Base-by-base conservation (phyloP, 2,797 vertebrate genomes). In the Gymnopithys bicolor region DNA sequence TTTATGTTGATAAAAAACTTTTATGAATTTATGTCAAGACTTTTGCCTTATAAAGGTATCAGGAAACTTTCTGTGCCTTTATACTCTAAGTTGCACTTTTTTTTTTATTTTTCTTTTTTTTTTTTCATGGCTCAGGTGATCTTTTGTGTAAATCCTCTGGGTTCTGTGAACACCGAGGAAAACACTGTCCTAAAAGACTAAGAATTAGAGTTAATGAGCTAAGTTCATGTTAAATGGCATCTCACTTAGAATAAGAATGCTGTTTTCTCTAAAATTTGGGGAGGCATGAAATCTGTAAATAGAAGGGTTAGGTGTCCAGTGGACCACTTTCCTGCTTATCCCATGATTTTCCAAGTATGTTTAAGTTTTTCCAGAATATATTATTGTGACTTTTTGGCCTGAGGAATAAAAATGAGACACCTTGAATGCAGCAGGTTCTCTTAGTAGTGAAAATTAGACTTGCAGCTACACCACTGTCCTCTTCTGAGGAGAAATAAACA, bases 21-120 rank as follows among this genome's bases (percentile, higher is more conserved):
- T 32, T 56, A 48, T 5, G 49, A 91, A 35, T 41, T 5, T 11
- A 5, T 56, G 4, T 73, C 58, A 21, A 80, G 35, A 60, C 30
- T 41, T 85, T 82, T 87, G 43, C 33, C n/a, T 58, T 77, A 37
- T 39, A 66, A 53, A 53, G 32, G 68, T 79, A 27, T 67, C 56
- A 79, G 91, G 51, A 89, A 81, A 30, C 28, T 11, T 52, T 71
- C 28, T 58, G 51, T 80, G 37, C 24, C 5, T 33, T 17, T 66
- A 19, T 9, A 28, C 13, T 33, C 6, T 9, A 33, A 52, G 5
- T 24, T 41, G 3, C 7, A 0, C 8, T 9, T 14, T 5, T 30
- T 28, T 52, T 52, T 52, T 52, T 18, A 27, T 21, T 41, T 11
- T 11, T 11, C 0, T 30, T 17, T 67, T 77, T 35, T 4, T 78